Percentiles rank a stretch among this genome's conserved stretches.
These are phyloP conservation scores for Paracanthobrama guichenoti DNA, from an alignment of 2,113 vertebrate genomes.

Conservation along the genomic window DNA sequence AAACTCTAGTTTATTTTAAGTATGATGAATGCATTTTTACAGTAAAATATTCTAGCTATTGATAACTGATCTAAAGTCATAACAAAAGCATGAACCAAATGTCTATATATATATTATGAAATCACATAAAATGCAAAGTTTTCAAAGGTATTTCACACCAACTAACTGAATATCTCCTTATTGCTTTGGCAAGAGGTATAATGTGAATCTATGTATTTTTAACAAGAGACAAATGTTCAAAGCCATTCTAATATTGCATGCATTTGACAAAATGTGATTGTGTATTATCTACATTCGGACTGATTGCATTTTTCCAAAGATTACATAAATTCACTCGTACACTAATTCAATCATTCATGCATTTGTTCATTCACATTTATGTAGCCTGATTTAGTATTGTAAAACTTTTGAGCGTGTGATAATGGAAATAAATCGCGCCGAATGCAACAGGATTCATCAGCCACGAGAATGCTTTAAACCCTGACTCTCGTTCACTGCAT, in stretches of 20 bases:
- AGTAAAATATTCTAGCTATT: not conserved
- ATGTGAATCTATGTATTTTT: not conserved
- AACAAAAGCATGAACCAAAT: no score
- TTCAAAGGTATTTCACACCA: not conserved
- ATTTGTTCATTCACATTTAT: not conserved
- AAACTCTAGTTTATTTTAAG: not conserved
- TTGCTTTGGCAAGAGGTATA: not conserved
- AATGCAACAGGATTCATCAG: constrained; percentile 4
- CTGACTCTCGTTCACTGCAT: constrained; percentile 45
- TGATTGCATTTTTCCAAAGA: not conserved
- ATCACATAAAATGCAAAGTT: not conserved
- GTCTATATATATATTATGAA: not conserved
- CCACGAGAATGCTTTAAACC: constrained; percentile 45
- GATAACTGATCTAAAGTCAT: not conserved
- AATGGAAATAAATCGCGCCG: not conserved
- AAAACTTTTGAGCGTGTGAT: not conserved
- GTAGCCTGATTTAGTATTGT: not conserved
- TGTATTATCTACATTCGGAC: not conserved
- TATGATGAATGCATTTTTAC: not conserved
- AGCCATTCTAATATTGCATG: not conserved
- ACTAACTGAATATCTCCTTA: not conserved
- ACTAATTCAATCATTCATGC: not conserved
- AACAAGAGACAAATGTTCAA: not conserved
- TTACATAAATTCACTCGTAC: not conserved
- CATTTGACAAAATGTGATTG: not conserved